Conservation (phyloP, 2,797 vertebrate species). For the Clarias platycephalus region DNA sequence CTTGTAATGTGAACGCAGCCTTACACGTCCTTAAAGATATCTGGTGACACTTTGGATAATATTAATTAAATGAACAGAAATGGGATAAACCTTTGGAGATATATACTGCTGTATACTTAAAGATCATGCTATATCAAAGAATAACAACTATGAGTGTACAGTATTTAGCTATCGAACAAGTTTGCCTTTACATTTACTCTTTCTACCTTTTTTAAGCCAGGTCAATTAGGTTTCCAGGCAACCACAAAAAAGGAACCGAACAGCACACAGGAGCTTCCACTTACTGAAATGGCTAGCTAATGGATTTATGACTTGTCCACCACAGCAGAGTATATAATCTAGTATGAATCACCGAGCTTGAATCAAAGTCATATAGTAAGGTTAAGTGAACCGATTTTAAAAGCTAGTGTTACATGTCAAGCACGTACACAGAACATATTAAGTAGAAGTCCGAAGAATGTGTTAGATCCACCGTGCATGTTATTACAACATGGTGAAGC, state of each 20-base stretch:
- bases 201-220: background rate
- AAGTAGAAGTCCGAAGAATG: too few species aligned
- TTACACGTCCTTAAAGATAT: too few species aligned
- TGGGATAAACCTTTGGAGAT: too few species aligned
- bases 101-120: too few species aligned
- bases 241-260: background rate
- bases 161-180: background rate
- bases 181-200: background rate
- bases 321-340: background rate
- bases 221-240: background rate
- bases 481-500: conserved; percentile 47
- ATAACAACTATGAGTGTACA: background rate
- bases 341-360: background rate
- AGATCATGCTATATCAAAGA: background rate
- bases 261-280: background rate
- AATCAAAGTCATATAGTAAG: background rate
- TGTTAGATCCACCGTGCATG: conserved; percentile 40
- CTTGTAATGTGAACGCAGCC: too few species aligned
- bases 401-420: background rate
- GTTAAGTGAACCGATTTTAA: background rate
- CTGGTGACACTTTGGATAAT: too few species aligned
- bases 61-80: too few species aligned
- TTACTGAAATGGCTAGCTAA: background rate
- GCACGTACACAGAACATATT: background rate
- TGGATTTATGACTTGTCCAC: background rate